Percentiles rank a stretch among this genome's conserved stretches.
Conservation (phyloP, 2,888 invertebrate genomes). For the Leptinotarsa haldemani region DNA sequence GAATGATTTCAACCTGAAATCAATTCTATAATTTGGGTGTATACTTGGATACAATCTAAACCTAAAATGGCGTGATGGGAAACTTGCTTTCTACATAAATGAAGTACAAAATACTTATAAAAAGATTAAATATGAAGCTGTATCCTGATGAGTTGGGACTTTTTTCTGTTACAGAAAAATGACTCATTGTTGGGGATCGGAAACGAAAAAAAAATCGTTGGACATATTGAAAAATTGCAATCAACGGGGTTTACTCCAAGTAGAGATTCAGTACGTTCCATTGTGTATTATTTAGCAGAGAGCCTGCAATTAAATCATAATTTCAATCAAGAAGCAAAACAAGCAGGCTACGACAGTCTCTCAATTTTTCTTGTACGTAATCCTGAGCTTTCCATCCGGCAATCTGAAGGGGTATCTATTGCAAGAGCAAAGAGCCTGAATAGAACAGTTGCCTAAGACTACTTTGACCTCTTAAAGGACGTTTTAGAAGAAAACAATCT, state of each 20-base stretch:
- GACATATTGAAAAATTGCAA: background rate
- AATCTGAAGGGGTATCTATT: too few species aligned
- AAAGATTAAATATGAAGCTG: background rate
- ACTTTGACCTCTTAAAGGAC: background rate
- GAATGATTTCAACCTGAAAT: too few species aligned
- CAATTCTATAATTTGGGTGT: background rate
- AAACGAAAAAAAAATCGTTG: background rate
- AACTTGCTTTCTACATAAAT: too few species aligned
- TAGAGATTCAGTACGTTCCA: background rate
- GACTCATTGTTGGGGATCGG: background rate
- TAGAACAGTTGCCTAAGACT: background rate
- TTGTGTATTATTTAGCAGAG: background rate
- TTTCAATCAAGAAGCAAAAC: background rate
- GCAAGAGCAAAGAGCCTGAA: background rate
- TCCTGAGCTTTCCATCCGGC: too few species aligned
- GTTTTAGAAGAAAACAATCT: background rate
- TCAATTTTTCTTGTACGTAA: too few species aligned
- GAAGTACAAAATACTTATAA: background rate
- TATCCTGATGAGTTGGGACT: too few species aligned
- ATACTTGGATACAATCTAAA: conserved; percentile 1
- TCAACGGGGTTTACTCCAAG: background rate
- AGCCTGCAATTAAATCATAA: background rate
- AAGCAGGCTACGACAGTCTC: background rate
- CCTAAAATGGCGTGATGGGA: background rate
- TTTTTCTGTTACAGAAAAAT: background rate